Evolutionary conservation across 2,888 invertebrate genomes (phyloP).

Genomic region (Cerceris rybyensis): DNA sequence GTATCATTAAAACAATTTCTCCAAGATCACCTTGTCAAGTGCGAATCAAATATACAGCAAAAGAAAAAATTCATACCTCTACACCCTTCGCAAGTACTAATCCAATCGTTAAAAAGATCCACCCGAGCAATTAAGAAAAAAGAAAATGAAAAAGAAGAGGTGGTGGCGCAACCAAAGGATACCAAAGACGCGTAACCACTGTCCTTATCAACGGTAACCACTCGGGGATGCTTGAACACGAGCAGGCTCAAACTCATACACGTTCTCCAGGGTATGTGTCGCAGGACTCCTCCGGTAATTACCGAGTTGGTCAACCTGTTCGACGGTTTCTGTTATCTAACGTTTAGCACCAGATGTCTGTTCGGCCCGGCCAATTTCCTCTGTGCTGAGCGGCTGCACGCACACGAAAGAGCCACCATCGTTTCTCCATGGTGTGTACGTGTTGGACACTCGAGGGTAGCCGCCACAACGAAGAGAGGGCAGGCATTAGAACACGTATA

Average conservation of each 20-base stretch:
- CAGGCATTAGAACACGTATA: slow-evolving; percentile 63
- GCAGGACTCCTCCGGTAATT: slow-evolving; percentile 63
- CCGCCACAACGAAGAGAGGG: slow-evolving; percentile 33
- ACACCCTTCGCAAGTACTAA: not conserved
- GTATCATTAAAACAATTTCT: too few relatives aligned
- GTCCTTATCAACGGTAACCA: slow-evolving; percentile 62
- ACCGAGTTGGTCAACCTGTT: slow-evolving; percentile 76
- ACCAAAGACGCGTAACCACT: slow-evolving; percentile 21
- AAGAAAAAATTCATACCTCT: not conserved
- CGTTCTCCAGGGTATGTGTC: not conserved
- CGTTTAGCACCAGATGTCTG: slow-evolving; percentile 77
- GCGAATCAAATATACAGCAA: slow-evolving; percentile 56
- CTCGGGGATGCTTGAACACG: slow-evolving; percentile 16
- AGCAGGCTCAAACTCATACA: not conserved
- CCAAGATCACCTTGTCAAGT: not conserved
- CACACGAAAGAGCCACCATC: slow-evolving; percentile 20
- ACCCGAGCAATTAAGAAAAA: not conserved
- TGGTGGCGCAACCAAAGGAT: slow-evolving; percentile 10
- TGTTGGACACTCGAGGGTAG: slow-evolving; percentile 24
- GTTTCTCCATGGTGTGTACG: not conserved
- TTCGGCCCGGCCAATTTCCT: slow-evolving; percentile 69
- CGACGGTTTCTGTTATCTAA: slow-evolving; percentile 75
- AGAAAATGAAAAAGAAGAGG: not conserved
- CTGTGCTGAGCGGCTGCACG: slow-evolving; percentile 27
- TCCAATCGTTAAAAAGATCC: not conserved